A percentile compares a stretch with the other conserved stretches of the same genome.
Conservation (phyloP, 2,113 vertebrate genomes). For the Aspidoscelis tigris region DNA sequence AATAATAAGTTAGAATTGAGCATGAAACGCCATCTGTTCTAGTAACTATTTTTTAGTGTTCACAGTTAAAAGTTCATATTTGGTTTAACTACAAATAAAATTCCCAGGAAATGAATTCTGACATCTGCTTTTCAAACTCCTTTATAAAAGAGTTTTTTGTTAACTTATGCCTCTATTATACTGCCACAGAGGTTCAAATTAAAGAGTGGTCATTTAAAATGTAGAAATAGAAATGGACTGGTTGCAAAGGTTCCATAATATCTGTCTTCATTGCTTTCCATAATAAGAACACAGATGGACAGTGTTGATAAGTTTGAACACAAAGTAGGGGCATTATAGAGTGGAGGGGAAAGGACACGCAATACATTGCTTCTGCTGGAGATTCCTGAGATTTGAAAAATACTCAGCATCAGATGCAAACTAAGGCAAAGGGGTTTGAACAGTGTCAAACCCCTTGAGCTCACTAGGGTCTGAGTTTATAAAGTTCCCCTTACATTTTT, state of each 20-base stretch:
- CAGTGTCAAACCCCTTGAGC: background rate
- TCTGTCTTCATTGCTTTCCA: background rate
- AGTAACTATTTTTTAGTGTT: background rate
- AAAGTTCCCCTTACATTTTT: background rate
- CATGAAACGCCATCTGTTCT: background rate
- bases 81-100: background rate
- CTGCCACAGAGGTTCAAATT: background rate
- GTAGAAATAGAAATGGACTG: background rate
- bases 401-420: background rate
- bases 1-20: background rate
- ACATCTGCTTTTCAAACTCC: background rate
- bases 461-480: background rate
- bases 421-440: background rate
- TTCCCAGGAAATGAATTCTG: background rate
- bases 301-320: background rate
- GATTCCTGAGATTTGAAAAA: background rate
- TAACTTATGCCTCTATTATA: background rate
- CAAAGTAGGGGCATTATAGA: constrained; percentile 6
- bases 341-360: too few relatives aligned
- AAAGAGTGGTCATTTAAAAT: background rate
- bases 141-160: background rate
- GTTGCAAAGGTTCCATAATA: background rate
- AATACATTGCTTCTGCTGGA: background rate
- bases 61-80: background rate
- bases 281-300: background rate